Evolutionary conservation across 2,797 vertebrate species (phyloP).

Genomic region (Cryptoprocta ferox): DNA sequence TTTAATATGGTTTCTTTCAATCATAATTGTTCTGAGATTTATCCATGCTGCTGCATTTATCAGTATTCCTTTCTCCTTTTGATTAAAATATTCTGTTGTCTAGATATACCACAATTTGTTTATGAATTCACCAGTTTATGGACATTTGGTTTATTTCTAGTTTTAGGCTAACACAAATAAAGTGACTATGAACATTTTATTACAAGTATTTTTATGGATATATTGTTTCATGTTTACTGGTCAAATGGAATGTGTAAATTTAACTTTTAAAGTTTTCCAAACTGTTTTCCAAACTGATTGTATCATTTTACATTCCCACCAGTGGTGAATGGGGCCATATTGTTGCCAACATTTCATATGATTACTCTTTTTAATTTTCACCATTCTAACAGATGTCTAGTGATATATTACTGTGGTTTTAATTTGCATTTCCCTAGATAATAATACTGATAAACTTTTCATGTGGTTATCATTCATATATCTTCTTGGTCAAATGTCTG

Average conservation of each 20-base stretch:
- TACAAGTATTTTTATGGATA: not conserved
- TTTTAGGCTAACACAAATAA: not conserved
- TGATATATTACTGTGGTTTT: not conserved
- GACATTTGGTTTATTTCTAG: not conserved
- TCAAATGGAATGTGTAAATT: not conserved
- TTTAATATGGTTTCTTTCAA: not conserved
- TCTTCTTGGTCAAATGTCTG: not conserved
- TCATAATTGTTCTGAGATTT: not conserved
- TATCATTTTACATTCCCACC: not conserved
- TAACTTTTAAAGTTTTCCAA: conserved; percentile 16
- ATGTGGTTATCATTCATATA: not conserved
- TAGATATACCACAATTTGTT: not conserved
- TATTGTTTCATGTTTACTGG: not conserved
- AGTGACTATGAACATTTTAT: not conserved
- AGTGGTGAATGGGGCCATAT: not conserved
- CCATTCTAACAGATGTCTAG: not conserved
- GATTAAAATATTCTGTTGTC: not conserved
- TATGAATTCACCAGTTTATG: not conserved
- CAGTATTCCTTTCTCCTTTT: not conserved
- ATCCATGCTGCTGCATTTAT: not conserved
- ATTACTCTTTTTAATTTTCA: not conserved
- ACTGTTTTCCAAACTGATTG: not conserved
- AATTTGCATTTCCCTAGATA: not conserved
- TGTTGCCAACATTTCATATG: not conserved
- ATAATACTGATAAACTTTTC: not conserved